A percentile compares a stretch with the other conserved stretches of the same genome.
Conservation (phyloP, 2,888 invertebrate genomes). For the Apodemia zela region DNA sequence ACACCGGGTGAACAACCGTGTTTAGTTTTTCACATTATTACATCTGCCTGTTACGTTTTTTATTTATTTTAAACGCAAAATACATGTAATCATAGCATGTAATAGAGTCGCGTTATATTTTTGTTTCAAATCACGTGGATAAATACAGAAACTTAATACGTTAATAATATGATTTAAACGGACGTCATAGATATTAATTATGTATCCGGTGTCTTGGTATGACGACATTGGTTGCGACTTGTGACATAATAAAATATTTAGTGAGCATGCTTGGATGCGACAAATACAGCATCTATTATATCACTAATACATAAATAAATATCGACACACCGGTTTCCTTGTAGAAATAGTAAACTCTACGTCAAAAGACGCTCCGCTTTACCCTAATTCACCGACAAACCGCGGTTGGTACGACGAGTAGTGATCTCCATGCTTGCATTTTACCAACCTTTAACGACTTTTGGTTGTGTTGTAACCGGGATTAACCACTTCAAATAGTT, state of each 20-base stretch:
- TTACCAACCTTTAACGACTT: no score
- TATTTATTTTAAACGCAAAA: no score
- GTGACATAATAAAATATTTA: constrained; percentile 32
- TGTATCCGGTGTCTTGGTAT: constrained; percentile 9
- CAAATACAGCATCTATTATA: constrained; percentile 9
- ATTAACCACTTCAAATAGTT: no score
- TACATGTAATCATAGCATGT: no score
- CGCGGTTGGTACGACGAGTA: neutral
- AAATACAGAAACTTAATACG: no score
- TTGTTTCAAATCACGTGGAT: no score
- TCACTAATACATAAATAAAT: neutral
- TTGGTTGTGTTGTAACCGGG: no score
- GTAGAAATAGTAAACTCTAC: neutral
- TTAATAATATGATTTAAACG: neutral
- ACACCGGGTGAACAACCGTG: no score
- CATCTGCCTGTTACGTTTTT: no score
- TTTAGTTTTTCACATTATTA: no score
- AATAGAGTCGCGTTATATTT: no score
- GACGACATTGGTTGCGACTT: constrained; percentile 1
- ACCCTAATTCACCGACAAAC: neutral
- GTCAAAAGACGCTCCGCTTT: neutral
- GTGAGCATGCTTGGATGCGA: constrained; percentile 44
- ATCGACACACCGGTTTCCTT: neutral
- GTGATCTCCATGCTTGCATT: neutral
- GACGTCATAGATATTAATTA: neutral